Evolutionary conservation across 2,888 invertebrate genomes (phyloP), one percentile per base, ranked within the genome.

Genomic region (Pocota personata): DNA sequence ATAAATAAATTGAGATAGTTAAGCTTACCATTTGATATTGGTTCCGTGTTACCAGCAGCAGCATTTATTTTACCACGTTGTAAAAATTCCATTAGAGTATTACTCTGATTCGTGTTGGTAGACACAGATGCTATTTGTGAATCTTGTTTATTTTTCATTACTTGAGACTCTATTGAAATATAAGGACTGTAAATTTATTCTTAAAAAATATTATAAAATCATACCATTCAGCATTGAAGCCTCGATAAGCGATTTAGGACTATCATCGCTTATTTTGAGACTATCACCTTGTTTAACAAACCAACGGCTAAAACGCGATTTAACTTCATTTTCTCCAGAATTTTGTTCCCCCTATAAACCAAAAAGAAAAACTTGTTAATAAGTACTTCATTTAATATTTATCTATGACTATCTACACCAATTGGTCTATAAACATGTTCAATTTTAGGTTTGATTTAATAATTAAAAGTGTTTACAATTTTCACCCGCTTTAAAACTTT

Each of bases 251-350:
- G 95, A 94, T 27, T 94, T 92, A 19, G 94, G 92, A 89, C 93
- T 93, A 78, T 93, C 92, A 6, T 30, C 60, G 14, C 30, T 73
- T 35, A 27, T 30, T 37, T 62, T 73, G 10, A 76, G 35, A 55
- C 77, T 60, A 7, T 87, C 87, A 21, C 71, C 60, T 35, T 87
- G 72, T 19, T 57, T 94, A 50, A 94, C 95, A 93, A 98, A 98
- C 96, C 97, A 97, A 87, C 95, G 95, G 90, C 95, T 96, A 92
- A 97, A 97, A 21, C 96, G 93, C 21, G 96, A 96, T 87, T 95
- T 95, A 43, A 71, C 82, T 48, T 88, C 79, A 30, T 58, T 79
- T 27, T 69, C 93, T 48, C 84, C 87, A 21, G 69, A n/a, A 58
- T 78, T 88, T 58, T 94, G 93, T 57, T 94, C 93, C 37, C 95